Base-by-base conservation (phyloP, 1,140 invertebrate genomes). In the Drosophila punjabiensis region DNA sequence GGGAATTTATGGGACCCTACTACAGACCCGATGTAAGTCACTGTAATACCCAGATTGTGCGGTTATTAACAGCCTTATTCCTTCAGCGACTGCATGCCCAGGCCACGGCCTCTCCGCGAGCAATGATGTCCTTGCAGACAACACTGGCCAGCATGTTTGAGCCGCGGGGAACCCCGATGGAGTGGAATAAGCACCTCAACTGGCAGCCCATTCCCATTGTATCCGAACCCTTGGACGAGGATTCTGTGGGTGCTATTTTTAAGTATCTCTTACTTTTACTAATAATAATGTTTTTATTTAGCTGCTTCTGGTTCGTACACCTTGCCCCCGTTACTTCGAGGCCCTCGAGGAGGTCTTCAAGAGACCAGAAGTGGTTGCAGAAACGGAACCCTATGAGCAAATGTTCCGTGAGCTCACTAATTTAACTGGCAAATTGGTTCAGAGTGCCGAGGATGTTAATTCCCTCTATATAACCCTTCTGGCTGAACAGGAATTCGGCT, bases 141-240 rank as follows among this genome's bases (percentile, higher is more conserved):
- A 94, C 96, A 39, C 94, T 97, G 45, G 96, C 96, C 18, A 96
- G 96, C 30, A 91, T 97, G 30, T 96, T 95, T 94, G 95, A 95
- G 67, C 96, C 96, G 0, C 82, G 81, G n/a, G 93, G 93, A 18
- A 92, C 93, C 0, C 88, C 94, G 4, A 95, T 96, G 87, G 93
- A 94, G 37, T 96, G 96, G 94, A 95, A 95, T 67, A 77, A 92
- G 9, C 92, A 94, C 55, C 82, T 97, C 2, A 86, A 94, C 59
- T 98, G 97, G 97, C 96, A 97, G 79, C 97, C 97, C 10, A 95
- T 97, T 64, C 95, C 96, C 2, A 94, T 97, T 33, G 94, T 95
- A 65, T 95, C 96, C 8, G 93, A 95, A 81, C 94, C 94, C 1
- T 79, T 95, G n/a, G 92, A 94, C 4, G 91, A 95, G 76, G 96